phyloP scores from a whole-genome alignment of 2,888 invertebrate genomes.

The Drosophila merina region DNA sequence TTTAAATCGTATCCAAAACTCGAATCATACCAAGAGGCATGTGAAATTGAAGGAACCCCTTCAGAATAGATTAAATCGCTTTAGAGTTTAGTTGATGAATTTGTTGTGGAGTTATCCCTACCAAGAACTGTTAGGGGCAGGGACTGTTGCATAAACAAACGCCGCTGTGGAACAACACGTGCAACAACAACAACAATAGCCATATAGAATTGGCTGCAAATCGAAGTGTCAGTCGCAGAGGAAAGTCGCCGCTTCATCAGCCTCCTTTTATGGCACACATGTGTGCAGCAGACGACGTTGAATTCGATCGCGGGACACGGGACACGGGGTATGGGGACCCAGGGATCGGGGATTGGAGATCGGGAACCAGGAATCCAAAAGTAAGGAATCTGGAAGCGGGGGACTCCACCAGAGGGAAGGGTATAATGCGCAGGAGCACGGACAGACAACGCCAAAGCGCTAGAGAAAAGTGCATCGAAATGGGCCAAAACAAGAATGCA shows the following conservation, averaged over 20 bases:
- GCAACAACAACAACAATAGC: slow-evolving; percentile 60
- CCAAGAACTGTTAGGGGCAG: slow-evolving; percentile 64
- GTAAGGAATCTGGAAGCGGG: slow-evolving; percentile 25
- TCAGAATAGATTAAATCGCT: slow-evolving; percentile 16
- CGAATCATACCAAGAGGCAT: no score
- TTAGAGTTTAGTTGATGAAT: slow-evolving; percentile 58
- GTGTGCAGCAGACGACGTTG: slow-evolving; percentile 69
- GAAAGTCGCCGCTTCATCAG: slow-evolving; percentile 36
- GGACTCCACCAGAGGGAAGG: slow-evolving; percentile 17
- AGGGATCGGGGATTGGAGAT: background rate
- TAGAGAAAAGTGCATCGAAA: slow-evolving; percentile 74
- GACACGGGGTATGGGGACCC: background rate
- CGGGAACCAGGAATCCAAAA: slow-evolving; percentile 1
- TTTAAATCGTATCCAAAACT: background rate
- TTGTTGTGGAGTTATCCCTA: slow-evolving; percentile 71
- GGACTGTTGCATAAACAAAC: slow-evolving; percentile 69
- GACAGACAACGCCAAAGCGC: slow-evolving; percentile 45
- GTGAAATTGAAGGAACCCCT: background rate
- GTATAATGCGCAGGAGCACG: slow-evolving; percentile 22
- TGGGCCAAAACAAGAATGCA: slow-evolving; percentile 64
- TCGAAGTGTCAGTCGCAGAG: slow-evolving; percentile 73
- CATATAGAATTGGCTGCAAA: slow-evolving; percentile 60
- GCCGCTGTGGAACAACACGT: slow-evolving; percentile 62
- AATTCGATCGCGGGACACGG: slow-evolving; percentile 2
- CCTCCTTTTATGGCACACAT: slow-evolving; percentile 75